Base-by-base conservation (phyloP, 2,888 invertebrate species). In the Nebria brevicollis region DNA sequence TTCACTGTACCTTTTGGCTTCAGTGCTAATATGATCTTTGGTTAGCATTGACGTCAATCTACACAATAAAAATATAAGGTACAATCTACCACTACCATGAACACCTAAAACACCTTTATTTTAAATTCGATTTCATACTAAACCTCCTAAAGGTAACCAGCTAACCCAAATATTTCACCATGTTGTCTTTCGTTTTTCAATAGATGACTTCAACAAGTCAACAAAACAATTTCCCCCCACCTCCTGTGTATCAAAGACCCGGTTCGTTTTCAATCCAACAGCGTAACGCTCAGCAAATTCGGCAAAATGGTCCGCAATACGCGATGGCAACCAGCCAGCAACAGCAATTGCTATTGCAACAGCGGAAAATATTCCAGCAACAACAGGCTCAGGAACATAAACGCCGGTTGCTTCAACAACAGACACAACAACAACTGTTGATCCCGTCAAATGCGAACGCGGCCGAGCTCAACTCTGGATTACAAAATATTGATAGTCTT, bases 401-500 rank as follows among this genome's bases (percentile, higher is more conserved):
- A 85, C 93, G 93, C 84, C 92, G 96, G 11, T 89, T 96, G 85
- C 89, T 96, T 86, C 94, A 94, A 85, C 93, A 94, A 87, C 96
- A 96, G 88, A 94, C 94, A 86, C 94, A 94, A 87, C 96, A 96
- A 87, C 95, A 95, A 86, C 89, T 95, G 89, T 91, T 96, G 83
- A 95, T 96, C 85, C 94, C 95, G 77, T 94, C 95, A 87, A 94
- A 94, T 88, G 94, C 94, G 82, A 94, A 94, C 83, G 90, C 90
- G 83, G 90, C 91, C 84, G 91, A 91, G 87, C 90, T 91, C 83
- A 89, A 90, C 82, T 88, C 91, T 68, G 90, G 89, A 77, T 89
- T 92, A 84, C 92, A 92, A 83, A 96, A 95, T 86, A 95, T 97
- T 86, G 95, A 94, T 87, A 96, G 95, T 83, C 91, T 98, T 85